These are phyloP conservation scores for Stegana nigrithorax DNA, from an alignment of 2,888 invertebrate genomes.

Conservation along the genomic window DNA sequence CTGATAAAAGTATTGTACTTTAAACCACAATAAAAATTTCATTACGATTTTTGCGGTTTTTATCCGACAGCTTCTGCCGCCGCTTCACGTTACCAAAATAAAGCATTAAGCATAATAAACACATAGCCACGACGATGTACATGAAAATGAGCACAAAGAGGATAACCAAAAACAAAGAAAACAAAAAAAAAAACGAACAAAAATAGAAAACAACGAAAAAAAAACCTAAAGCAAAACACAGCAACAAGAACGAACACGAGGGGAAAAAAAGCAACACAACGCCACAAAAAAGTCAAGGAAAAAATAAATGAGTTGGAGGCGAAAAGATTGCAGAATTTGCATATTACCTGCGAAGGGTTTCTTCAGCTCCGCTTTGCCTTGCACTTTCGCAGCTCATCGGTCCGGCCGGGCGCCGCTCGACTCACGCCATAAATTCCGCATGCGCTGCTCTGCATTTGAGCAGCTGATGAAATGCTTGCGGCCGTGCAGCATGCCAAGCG, in stretches of 20 bases:
- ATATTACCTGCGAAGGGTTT: constrained; percentile 46
- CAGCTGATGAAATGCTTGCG: constrained; percentile 2
- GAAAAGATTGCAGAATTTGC: constrained; percentile 42
- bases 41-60: constrained; percentile 59
- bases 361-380: not conserved
- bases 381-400: not conserved
- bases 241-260: too few relatives aligned
- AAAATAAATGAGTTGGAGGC: not conserved
- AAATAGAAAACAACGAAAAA: constrained; percentile 33
- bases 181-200: constrained; percentile 34
- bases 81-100: constrained; percentile 50
- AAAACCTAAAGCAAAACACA: constrained; percentile 42
- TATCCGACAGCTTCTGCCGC: not conserved
- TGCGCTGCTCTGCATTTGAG: constrained; percentile 2
- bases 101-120: constrained; percentile 61
- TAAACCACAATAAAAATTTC: constrained; percentile 60
- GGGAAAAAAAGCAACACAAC: too few relatives aligned
- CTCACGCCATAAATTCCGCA: constrained; percentile 3
- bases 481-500: not conserved
- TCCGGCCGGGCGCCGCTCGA: not conserved
- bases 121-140: too few relatives aligned
- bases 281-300: too few relatives aligned
- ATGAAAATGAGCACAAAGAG: constrained; percentile 37
- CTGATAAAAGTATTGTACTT: constrained; percentile 60
- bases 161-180: constrained; percentile 8